phyloP scores from a whole-genome alignment of 2,888 invertebrate genomes.

The Tenthredo notha region DNA sequence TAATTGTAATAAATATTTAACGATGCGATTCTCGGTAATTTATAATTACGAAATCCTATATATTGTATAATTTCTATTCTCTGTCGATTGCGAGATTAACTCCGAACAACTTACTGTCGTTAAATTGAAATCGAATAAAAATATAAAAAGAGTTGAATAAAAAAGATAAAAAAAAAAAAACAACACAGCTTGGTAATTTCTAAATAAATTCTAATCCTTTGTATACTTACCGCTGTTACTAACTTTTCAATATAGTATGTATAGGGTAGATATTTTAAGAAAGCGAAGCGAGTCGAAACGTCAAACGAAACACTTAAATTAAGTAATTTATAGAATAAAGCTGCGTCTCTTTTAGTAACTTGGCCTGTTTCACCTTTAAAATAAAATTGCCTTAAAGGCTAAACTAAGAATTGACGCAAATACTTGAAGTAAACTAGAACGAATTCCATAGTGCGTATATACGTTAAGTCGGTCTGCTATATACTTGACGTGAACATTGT shows the following conservation, averaged over 20 bases:
- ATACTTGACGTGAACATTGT: slow-evolving; percentile 42
- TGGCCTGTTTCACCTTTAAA: slow-evolving; percentile 15
- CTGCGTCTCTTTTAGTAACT: slow-evolving; percentile 4
- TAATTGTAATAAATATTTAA: slow-evolving; percentile 20
- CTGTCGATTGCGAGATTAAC: background rate
- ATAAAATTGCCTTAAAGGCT: slow-evolving; percentile 39
- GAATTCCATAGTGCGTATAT: slow-evolving; percentile 27
- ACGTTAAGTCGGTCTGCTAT: slow-evolving; percentile 24
- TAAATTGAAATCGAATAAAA: background rate
- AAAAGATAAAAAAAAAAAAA: background rate
- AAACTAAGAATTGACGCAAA: slow-evolving; percentile 32
- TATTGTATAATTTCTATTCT: background rate
- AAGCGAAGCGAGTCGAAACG: background rate
- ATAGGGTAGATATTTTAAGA: background rate
- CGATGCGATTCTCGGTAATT: background rate
- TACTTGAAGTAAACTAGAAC: slow-evolving; percentile 46
- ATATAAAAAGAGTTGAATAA: background rate
- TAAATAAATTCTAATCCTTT: background rate
- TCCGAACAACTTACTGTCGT: background rate
- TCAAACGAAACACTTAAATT: background rate
- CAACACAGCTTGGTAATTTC: background rate
- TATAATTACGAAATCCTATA: background rate
- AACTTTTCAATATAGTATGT: background rate
- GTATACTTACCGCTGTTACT: background rate
- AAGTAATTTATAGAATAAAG: slow-evolving; percentile 37